Percentiles rank a stretch among this genome's conserved stretches.
phyloP scores from a whole-genome alignment of 2,797 vertebrate genomes.

The Channallabes apus region DNA sequence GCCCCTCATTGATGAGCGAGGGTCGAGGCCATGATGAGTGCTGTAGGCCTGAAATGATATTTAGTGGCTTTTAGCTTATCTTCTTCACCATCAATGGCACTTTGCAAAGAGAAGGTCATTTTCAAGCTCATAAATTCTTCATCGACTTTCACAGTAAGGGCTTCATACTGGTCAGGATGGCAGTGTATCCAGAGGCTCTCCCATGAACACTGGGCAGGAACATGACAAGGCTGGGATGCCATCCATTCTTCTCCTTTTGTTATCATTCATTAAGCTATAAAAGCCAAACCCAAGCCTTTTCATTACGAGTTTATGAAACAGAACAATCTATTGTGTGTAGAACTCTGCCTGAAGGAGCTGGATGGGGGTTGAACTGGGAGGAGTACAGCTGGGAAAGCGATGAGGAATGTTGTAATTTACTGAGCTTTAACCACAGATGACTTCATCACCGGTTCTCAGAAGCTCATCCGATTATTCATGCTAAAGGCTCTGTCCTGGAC shows the following conservation, averaged over 20 bases:
- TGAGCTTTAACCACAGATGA: conserved; percentile 71
- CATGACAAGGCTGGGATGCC: background rate
- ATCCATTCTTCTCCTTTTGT: background rate
- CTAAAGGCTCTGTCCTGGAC: conserved; percentile 60
- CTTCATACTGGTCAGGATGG: background rate
- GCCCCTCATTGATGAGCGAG: conserved; percentile 12
- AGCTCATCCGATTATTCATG: conserved; percentile 71
- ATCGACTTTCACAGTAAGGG: background rate
- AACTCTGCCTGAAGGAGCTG: conserved; percentile 44
- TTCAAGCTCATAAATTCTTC: background rate
- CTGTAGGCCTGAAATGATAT: conserved; percentile 7
- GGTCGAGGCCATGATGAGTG: background rate
- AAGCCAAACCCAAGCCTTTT: background rate
- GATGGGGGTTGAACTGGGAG: conserved; percentile 12
- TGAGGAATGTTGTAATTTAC: conserved; percentile 73
- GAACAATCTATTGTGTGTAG: conserved; percentile 60
- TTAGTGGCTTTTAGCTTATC: background rate
- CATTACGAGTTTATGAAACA: background rate
- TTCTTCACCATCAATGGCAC: background rate
- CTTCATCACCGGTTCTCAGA: conserved; percentile 70
- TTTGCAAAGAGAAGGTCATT: background rate
- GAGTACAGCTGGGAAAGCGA: conserved; percentile 71
- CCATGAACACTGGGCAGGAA: background rate
- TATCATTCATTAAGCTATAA: conserved; percentile 2
- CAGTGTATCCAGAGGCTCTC: background rate